These are phyloP conservation scores for Villa cingulata DNA, from an alignment of 2,888 invertebrate species.

Conservation along the genomic window DNA sequence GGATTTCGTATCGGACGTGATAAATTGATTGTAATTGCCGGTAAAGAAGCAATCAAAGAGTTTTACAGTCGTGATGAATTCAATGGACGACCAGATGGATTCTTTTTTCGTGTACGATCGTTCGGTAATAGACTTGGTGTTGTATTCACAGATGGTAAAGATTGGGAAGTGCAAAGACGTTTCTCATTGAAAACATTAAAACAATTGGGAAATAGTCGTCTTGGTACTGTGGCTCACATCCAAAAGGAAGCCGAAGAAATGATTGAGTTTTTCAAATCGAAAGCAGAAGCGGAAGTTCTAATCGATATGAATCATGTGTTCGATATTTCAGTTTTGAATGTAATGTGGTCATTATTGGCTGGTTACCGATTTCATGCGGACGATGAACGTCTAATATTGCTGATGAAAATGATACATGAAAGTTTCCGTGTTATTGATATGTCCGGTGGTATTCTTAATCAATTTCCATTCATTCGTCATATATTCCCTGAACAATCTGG, in stretches of 20 bases:
- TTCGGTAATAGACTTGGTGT: conserved; percentile 54
- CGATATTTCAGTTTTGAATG: conserved; percentile 50
- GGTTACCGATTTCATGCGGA: conserved; percentile 45
- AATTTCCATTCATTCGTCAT: conserved; percentile 52
- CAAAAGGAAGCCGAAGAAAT: conserved; percentile 43
- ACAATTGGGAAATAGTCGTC: conserved; percentile 42
- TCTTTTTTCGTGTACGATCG: conserved; percentile 51
- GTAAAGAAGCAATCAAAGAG: conserved; percentile 46
- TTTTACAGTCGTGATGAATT: conserved; percentile 49
- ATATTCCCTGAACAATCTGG: conserved; percentile 49
- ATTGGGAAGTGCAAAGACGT: conserved; percentile 52
- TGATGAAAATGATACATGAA: conserved; percentile 46
- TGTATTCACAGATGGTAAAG: conserved; percentile 51
- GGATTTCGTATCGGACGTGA: conserved; percentile 52
- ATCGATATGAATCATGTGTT: conserved; percentile 42
- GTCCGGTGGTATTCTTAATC: conserved; percentile 54
- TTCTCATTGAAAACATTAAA: conserved; percentile 52
- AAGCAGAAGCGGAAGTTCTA: conserved; percentile 22
- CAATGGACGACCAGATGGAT: conserved; percentile 56
- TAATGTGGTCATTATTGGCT: conserved; percentile 56
- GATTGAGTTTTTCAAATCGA: conserved; percentile 35
- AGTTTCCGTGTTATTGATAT: conserved; percentile 49
- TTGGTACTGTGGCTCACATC: conserved; percentile 45
- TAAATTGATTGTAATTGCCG: conserved; percentile 46
- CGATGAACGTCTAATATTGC: conserved; percentile 40